phyloP scores from a whole-genome alignment of 2,888 invertebrate species.

The Agrotis clavis region DNA sequence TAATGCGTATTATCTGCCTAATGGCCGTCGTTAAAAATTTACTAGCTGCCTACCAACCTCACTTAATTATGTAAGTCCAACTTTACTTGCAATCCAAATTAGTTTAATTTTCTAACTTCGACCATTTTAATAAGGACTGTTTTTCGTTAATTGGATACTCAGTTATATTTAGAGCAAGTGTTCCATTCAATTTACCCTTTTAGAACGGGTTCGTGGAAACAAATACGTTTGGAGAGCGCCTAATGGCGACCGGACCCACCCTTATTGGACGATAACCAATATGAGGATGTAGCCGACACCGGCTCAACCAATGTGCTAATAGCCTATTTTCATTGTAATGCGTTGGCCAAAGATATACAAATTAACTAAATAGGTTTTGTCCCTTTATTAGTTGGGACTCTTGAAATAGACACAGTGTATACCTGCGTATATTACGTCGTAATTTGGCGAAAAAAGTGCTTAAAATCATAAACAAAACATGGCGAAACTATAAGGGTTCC shows the following conservation, averaged over 20 bases:
- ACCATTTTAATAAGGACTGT: constrained; percentile 21
- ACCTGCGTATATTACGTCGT: neutral
- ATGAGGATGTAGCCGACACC: constrained; percentile 65
- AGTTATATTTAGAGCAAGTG: constrained; percentile 44
- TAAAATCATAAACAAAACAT: too few species aligned
- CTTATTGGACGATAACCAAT: constrained; percentile 73
- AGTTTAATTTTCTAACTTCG: constrained; percentile 10
- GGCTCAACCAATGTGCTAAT: constrained; percentile 67
- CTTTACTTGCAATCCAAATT: constrained; percentile 9
- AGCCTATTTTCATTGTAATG: constrained; percentile 66
- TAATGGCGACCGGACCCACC: constrained; percentile 60
- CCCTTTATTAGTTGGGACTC: neutral
- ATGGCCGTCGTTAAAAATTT: too few species aligned
- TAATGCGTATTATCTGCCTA: too few species aligned
- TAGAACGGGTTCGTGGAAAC: constrained; percentile 53
- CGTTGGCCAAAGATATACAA: constrained; percentile 43
- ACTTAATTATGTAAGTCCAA: neutral
- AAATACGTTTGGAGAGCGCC: constrained; percentile 58
- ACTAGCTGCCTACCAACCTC: too few species aligned
- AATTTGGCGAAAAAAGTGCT: too few species aligned
- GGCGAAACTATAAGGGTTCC: too few species aligned
- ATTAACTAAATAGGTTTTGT: constrained; percentile 36
- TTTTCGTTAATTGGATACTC: constrained; percentile 42
- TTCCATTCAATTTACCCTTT: constrained; percentile 54
- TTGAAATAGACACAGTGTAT: neutral